A percentile compares a stretch with the other conserved stretches of the same genome.
Evolutionary conservation across 2,888 invertebrate species (phyloP).

Genomic region (Rhamnusium bicolor): DNA sequence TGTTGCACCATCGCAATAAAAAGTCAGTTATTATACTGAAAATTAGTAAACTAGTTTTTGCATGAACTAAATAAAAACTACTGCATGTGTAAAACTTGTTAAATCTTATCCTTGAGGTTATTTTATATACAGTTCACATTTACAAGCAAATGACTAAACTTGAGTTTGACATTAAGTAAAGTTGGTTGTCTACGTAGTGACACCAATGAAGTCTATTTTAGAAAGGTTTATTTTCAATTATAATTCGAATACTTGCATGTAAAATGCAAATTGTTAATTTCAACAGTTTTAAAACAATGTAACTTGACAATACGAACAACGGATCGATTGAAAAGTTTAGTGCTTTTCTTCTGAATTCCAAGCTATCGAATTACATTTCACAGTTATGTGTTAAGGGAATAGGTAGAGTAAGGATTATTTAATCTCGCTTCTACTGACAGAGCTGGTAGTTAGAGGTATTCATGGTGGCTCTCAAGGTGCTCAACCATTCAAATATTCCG

Average conservation of each 20-base stretch:
- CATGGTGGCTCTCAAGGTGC: conserved; percentile 60
- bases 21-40: no score
- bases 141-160: no score
- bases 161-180: no score
- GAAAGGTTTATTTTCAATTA: no score
- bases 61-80: no score
- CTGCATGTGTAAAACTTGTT: no score
- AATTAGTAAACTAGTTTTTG: no score
- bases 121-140: no score
- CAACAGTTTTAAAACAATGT: not conserved
- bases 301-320: not conserved
- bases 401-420: conserved; percentile 38
- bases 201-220: no score
- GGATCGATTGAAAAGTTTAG: not conserved
- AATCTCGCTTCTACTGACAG: conserved; percentile 39
- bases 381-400: conserved; percentile 19
- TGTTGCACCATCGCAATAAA: no score
- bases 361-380: conserved; percentile 32
- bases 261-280: not conserved
- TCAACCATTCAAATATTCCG: conserved; percentile 69
- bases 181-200: no score
- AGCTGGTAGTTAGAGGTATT: conserved; percentile 43
- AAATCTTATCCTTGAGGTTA: no score
- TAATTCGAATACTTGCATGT: not conserved
- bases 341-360: conserved; percentile 12